Evolutionary conservation across 53 echinoderm and acorn worm genomes (phyloP).

Genomic region (Actinopyga echinites): DNA sequence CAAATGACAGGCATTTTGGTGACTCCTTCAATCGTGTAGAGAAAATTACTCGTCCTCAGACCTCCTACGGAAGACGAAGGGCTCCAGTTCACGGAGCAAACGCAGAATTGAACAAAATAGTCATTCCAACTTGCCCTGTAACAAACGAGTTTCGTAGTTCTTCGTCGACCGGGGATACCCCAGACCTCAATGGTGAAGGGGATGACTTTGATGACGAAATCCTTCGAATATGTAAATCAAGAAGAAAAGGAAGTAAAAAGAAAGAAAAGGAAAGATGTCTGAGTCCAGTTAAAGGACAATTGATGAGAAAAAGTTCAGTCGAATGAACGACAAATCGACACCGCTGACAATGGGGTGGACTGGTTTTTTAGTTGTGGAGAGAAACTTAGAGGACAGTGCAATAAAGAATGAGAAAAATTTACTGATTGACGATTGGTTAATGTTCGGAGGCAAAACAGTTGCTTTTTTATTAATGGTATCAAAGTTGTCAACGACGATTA

Average conservation of each 20-base stretch:
- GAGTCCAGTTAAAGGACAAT: constrained; percentile 15
- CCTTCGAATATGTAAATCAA: constrained; percentile 17
- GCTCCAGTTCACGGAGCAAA: background rate
- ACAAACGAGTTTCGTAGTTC: constrained; percentile 17
- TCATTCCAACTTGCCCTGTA: constrained; percentile 35
- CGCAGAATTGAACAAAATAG: background rate
- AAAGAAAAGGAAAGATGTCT: constrained; percentile 10
- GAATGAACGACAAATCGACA: background rate
- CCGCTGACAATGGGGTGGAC: too few relatives aligned
- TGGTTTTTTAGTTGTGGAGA: too few relatives aligned
- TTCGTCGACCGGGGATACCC: background rate
- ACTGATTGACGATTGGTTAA: too few relatives aligned
- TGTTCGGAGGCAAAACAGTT: too few relatives aligned
- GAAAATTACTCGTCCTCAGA: constrained; percentile 17
- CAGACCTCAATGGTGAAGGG: background rate
- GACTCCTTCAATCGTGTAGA: background rate
- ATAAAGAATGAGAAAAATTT: too few relatives aligned
- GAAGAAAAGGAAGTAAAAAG: constrained; percentile 19
- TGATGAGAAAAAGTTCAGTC: constrained; percentile 23
- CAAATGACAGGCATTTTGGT: background rate
- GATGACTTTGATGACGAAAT: constrained; percentile 13
- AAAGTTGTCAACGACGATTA: too few relatives aligned
- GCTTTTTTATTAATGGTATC: too few relatives aligned
- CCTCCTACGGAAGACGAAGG: constrained; percentile 13
- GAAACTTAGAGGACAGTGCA: too few relatives aligned